These are phyloP conservation scores for Lepeophtheirus salmonis DNA, from an alignment of 1,140 invertebrate genomes.

Conservation along the genomic window DNA sequence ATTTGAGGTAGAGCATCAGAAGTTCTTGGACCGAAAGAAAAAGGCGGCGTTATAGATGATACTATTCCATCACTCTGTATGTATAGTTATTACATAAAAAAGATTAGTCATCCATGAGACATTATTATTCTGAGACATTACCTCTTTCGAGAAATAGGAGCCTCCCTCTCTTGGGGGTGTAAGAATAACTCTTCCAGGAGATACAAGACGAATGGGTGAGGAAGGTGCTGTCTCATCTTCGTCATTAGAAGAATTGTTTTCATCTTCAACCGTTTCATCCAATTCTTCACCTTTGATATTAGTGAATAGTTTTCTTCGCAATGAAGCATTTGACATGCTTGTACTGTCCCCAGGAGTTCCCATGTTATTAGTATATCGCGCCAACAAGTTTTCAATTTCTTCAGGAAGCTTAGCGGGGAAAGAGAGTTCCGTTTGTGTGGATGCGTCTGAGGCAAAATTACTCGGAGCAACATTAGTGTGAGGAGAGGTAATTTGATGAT, in stretches of 20 bases:
- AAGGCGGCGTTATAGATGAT: neutral
- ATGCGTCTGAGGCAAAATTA: neutral
- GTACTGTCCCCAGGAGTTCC: too few relatives aligned
- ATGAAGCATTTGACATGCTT: neutral
- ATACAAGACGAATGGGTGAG: neutral
- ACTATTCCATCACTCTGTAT: neutral
- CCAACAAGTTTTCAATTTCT: neutral
- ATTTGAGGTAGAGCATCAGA: neutral
- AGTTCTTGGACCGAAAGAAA: neutral
- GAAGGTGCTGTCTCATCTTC: neutral
- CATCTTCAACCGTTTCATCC: neutral
- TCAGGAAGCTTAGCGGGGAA: neutral
- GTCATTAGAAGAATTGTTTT: neutral
- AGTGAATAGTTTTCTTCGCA: neutral
- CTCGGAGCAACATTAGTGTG: neutral
- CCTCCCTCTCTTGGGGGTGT: neutral
- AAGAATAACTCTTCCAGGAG: neutral
- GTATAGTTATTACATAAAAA: too few relatives aligned
- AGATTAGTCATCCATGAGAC: too few relatives aligned
- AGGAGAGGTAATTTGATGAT: constrained; percentile 2
- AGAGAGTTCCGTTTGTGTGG: neutral
- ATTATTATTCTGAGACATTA: too few relatives aligned
- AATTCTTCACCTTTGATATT: neutral
- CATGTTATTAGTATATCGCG: neutral
- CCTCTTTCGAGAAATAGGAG: neutral